Conservation (phyloP, 92 coral and sea anemone species). For the Palythoa caribaeorum region DNA sequence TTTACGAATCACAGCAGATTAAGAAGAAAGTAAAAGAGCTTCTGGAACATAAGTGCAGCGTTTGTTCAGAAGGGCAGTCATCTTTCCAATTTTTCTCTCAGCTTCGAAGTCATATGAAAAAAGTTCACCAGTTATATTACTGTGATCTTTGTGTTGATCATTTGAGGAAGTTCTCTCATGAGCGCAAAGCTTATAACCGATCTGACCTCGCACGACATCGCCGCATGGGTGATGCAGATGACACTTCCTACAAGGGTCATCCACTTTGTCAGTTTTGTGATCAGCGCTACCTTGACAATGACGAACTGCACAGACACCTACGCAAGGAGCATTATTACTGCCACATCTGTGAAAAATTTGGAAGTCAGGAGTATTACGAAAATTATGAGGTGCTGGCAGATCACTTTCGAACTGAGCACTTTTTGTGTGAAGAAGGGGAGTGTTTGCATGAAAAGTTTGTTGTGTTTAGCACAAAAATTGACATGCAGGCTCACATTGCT, state of each 20-base stretch:
- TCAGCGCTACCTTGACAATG: conserved; percentile 89
- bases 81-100: conserved; percentile 59
- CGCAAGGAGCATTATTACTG: conserved; percentile 97
- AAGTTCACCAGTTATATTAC: conserved; percentile 70
- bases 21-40: conserved; percentile 77
- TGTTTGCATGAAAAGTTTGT: conserved; percentile 88
- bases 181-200: conserved; percentile 81
- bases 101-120: conserved; percentile 83
- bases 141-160: conserved; percentile 88
- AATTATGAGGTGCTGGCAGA: conserved; percentile 74
- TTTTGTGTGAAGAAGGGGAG: conserved; percentile 93
- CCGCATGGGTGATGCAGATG: conserved; percentile 86
- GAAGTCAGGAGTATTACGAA: conserved; percentile 82
- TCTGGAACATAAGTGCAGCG: conserved; percentile 77
- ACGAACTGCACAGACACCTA: conserved; percentile 87
- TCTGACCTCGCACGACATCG: conserved; percentile 89
- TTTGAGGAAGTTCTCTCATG: conserved; percentile 85
- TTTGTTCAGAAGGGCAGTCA: conserved; percentile 69
- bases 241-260: conserved; percentile 94
- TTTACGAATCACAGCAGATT: conserved; percentile 71
- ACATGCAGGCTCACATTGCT: conserved; percentile 91
- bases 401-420: conserved; percentile 88
- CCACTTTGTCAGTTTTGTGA: conserved; percentile 96
- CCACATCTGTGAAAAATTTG: conserved; percentile 95
- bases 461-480: conserved; percentile 94